Conservation (phyloP, 2,888 invertebrate species). For the Falcaria lacertinaria region DNA sequence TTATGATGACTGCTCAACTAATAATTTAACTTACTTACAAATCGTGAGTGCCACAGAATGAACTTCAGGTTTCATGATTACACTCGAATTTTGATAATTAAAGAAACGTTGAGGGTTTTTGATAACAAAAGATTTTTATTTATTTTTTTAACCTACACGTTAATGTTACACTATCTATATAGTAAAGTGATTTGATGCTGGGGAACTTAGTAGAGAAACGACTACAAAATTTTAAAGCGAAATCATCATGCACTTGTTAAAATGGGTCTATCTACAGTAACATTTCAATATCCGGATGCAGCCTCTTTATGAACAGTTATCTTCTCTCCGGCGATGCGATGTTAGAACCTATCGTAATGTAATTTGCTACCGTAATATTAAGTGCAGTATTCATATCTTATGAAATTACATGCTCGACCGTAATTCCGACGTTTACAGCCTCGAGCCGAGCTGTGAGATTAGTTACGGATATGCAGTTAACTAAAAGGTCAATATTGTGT, state of each 20-base stretch:
- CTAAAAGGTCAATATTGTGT: too few relatives aligned
- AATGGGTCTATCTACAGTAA: too few relatives aligned
- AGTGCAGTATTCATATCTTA: conserved; percentile 11
- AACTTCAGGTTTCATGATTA: not conserved
- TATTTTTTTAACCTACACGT: too few relatives aligned
- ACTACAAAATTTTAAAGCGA: too few relatives aligned
- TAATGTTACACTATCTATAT: too few relatives aligned
- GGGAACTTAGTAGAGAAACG: too few relatives aligned
- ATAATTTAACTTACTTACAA: too few relatives aligned
- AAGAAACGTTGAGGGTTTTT: too few relatives aligned
- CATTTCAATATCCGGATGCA: conserved; percentile 7
- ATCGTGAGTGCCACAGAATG: not conserved
- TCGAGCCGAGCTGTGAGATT: not conserved
- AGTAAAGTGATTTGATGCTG: too few relatives aligned
- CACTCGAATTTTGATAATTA: too few relatives aligned
- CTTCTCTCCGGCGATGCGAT: conserved; percentile 17
- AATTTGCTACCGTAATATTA: conserved; percentile 33
- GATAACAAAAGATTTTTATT: too few relatives aligned
- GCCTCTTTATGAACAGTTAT: conserved; percentile 19
- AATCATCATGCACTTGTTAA: too few relatives aligned
- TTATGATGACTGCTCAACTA: not conserved
- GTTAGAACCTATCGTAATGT: conserved; percentile 20
- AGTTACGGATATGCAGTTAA: not conserved
- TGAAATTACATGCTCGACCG: conserved; percentile 2
- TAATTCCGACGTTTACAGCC: not conserved